A percentile compares a stretch with the other conserved stretches of the same genome.
Evolutionary conservation across 2,797 vertebrate genomes (phyloP).

Genomic region (Alfaro cultratus): DNA sequence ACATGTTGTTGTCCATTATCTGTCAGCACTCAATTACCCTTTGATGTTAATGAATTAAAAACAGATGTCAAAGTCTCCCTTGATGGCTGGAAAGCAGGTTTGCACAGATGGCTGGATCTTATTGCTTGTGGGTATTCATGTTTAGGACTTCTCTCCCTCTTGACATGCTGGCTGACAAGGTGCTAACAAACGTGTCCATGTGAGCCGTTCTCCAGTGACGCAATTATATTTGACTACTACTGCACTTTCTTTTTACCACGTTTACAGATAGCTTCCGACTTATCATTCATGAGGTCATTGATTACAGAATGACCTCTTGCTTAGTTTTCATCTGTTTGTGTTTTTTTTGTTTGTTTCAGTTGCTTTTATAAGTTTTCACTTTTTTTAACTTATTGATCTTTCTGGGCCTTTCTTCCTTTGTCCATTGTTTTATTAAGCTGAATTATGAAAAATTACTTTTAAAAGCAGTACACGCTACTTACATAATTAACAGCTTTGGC

Average conservation of each 20-base stretch:
- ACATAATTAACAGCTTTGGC: background rate
- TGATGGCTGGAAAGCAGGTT: slow-evolving; percentile 38
- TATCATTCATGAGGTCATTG: background rate
- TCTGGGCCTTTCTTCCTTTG: background rate
- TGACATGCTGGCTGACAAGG: slow-evolving; percentile 55
- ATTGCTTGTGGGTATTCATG: slow-evolving; percentile 20
- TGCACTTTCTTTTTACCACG: background rate
- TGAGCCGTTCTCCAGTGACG: slow-evolving; percentile 47
- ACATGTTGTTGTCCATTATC: slow-evolving; percentile 15
- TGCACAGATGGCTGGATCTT: slow-evolving; percentile 49
- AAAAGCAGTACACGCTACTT: background rate
- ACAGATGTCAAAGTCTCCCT: slow-evolving; percentile 11
- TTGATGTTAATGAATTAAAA: slow-evolving; percentile 9
- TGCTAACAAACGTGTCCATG: slow-evolving; percentile 61
- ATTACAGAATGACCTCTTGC: background rate
- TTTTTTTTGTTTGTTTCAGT: background rate
- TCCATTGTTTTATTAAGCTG: background rate
- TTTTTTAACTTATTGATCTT: background rate
- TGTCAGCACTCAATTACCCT: slow-evolving; percentile 9
- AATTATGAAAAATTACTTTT: background rate
- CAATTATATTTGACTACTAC: slow-evolving; percentile 46
- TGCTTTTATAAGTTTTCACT: background rate
- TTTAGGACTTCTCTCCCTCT: slow-evolving; percentile 16
- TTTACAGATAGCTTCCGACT: background rate
- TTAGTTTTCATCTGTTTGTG: background rate